Evolutionary conservation across 2,888 invertebrate species (phyloP), one percentile per base, ranked within the genome.

Genomic region (Pristionchus maxplancki): DNA sequence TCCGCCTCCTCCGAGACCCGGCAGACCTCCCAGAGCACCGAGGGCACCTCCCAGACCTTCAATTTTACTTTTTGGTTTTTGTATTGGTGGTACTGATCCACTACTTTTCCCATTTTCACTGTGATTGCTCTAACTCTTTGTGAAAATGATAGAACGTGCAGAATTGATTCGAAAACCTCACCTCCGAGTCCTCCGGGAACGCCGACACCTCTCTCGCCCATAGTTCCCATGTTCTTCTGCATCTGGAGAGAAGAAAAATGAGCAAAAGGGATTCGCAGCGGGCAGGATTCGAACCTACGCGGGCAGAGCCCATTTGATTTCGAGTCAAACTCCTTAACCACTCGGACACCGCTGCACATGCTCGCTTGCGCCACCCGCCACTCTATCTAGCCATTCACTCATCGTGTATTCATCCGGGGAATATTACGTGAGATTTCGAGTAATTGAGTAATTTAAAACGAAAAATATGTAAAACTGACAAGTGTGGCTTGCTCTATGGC

Each of bases 231-330:
- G 86, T 87, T 87, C 71, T 87, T 87, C 71, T 87, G 86, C 86
- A 87, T 87, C 86, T 87, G 50, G 71, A 87, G n/a, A 15, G 15
- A 37, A n/a, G n/a, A 82, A 50, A 50, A 81, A 31, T 40, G 24
- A 17, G 71, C 37, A 34, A 74, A 74, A 74, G 9, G 24, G 37
- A 67, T 74, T 74, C 71, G 71, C 71, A 74, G 71, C 78, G 44
- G n/a, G 31, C 78, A 88, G 89, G 89, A 89, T 88, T 90, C 90
- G 91, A 90, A 89, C 88, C 89, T 89, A 81, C 90, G 89, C 89
- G 89, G 85, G 82, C 89, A 88, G 62, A 90, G 89, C 89, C 89
- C 90, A 90, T 34, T 86, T 87, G 90, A 89, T 89, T 89, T 89
- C 89, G 48, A 89, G 89, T 89, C 89, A 89, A 89, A 86, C 89